Conservation (phyloP, 1,140 invertebrate species). For the Drosophila tsacasi region DNA sequence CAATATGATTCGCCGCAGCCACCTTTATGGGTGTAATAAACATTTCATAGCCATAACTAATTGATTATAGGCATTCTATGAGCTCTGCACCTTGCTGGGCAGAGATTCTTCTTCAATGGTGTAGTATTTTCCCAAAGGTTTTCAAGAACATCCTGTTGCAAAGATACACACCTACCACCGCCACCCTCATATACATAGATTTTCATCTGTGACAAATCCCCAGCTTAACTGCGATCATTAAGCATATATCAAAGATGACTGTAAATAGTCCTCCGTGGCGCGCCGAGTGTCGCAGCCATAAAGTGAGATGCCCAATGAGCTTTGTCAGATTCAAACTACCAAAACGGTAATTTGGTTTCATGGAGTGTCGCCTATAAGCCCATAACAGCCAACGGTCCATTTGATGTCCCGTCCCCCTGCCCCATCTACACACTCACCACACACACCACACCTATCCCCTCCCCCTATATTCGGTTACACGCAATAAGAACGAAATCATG, state of each 20-base stretch:
- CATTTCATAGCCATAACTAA: conserved; percentile 17
- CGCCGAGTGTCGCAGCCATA: conserved; percentile 29
- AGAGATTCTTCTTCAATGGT: no score
- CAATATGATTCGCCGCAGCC: conserved; percentile 8
- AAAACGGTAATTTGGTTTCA: conserved; percentile 63
- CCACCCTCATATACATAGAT: conserved; percentile 19
- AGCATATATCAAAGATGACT: conserved; percentile 43
- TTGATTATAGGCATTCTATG: not conserved
- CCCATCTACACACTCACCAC: conserved; percentile 5
- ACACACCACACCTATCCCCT: conserved; percentile 30
- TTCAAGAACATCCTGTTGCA: conserved; percentile 2
- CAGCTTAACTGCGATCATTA: conserved; percentile 46
- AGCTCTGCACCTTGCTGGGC: not conserved
- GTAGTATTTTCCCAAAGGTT: not conserved
- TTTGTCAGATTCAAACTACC: conserved; percentile 61
- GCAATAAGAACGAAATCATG: conserved; percentile 46
- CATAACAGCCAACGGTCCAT: conserved; percentile 60
- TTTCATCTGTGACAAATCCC: conserved; percentile 46
- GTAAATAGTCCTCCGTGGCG: conserved; percentile 30
- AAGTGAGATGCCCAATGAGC: conserved; percentile 56
- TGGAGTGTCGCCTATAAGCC: conserved; percentile 60
- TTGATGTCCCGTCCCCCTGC: conserved; percentile 41
- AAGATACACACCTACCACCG: not conserved
- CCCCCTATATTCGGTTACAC: conserved; percentile 23
- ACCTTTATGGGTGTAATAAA: conserved; percentile 11